Evolutionary conservation across 2,113 vertebrate genomes (phyloP).

Genomic region (Cyanoderma ruficeps): DNA sequence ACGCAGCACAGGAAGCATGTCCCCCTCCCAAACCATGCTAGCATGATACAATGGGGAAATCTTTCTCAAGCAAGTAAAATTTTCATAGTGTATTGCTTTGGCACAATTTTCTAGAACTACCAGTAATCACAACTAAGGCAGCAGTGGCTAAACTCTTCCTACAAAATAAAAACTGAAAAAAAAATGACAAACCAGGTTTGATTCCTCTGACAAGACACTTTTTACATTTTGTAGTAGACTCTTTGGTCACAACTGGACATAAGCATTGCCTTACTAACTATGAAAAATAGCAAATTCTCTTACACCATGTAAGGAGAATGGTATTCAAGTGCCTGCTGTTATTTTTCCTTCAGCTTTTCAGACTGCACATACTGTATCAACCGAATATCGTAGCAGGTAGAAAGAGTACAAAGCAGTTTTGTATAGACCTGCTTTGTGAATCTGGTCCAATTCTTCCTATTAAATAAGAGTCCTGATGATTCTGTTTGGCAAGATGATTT

Average conservation of each 20-base stretch:
- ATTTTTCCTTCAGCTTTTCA: background rate
- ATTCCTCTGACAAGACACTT: background rate
- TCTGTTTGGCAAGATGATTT: background rate
- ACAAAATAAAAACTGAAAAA: background rate
- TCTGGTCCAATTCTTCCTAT: background rate
- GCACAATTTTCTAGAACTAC: background rate
- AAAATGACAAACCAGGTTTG: background rate
- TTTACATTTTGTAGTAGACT: background rate
- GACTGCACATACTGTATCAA: background rate
- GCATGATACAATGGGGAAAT: background rate
- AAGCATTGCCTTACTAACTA: background rate
- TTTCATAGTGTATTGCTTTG: background rate
- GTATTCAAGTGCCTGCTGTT: background rate
- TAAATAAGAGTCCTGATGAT: slow-evolving; percentile 13
- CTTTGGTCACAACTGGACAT: background rate
- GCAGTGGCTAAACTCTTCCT: background rate
- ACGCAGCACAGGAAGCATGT: background rate
- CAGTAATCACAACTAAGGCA: background rate
- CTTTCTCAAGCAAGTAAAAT: background rate
- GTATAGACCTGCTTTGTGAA: background rate
- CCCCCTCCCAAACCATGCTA: background rate
- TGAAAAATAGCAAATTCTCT: background rate
- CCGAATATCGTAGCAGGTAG: background rate
- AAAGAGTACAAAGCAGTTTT: background rate
- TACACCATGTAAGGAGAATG: background rate